Evolutionary conservation across 2,888 invertebrate genomes (phyloP).

Genomic region (Drosophila melanosoma): DNA sequence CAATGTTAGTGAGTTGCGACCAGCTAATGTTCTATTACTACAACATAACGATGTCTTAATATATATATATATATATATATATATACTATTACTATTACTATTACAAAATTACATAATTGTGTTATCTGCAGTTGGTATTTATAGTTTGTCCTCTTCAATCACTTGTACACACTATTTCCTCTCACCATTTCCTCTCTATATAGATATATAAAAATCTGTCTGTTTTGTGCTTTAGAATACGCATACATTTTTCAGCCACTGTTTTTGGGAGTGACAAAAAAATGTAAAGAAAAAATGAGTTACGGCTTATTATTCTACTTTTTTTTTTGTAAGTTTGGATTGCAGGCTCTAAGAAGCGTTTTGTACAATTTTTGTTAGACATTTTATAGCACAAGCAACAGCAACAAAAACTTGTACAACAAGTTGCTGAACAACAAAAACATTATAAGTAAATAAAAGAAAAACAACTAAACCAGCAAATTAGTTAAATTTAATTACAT

Average conservation of each 20-base stretch:
- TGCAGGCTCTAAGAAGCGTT: constrained; percentile 27
- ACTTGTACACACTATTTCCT: constrained; percentile 34
- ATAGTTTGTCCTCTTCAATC: constrained; percentile 16
- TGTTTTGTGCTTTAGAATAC: constrained; percentile 70
- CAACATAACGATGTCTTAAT: constrained; percentile 31
- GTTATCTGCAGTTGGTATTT: constrained; percentile 44
- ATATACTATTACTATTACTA: constrained; percentile 48
- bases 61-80: constrained; percentile 23
- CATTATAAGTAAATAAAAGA: constrained; percentile 22
- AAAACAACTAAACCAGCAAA: constrained; percentile 21
- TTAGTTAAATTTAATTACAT: constrained; percentile 79
- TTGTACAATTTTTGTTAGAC: constrained; percentile 53
- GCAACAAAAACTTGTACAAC: constrained; percentile 67
- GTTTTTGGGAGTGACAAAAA: constrained; percentile 18
- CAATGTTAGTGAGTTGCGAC: constrained; percentile 76
- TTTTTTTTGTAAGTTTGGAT: constrained; percentile 32
- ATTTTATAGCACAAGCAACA: constrained; percentile 67
- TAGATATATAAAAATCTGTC: constrained; percentile 21
- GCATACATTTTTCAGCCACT: constrained; percentile 49
- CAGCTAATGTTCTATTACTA: constrained; percentile 57
- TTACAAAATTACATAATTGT: constrained; percentile 47
- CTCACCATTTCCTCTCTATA: constrained; percentile 10
- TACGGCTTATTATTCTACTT: constrained; percentile 43
- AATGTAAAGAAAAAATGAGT: constrained; percentile 47
- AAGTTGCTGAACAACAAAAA: constrained; percentile 58